A percentile compares a stretch with the other conserved stretches of the same genome.
phyloP scores from a whole-genome alignment of 2,113 vertebrate genomes.

The Edolisoma coerulescens region DNA sequence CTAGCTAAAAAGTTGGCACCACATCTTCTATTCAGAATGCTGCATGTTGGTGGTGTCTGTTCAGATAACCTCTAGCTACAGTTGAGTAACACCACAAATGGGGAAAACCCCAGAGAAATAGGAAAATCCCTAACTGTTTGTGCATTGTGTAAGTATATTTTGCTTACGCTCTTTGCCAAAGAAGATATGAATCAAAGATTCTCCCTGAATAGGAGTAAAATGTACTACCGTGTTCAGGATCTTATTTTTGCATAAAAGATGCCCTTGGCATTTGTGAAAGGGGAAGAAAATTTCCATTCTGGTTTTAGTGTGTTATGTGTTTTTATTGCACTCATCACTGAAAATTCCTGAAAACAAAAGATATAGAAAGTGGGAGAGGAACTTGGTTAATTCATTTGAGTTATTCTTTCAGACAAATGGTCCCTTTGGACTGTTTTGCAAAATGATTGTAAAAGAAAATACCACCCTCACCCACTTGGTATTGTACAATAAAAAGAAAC shows the following conservation, averaged over 20 bases:
- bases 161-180: constrained; percentile 44
- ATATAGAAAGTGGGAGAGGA: constrained; percentile 30
- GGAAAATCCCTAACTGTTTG: constrained; percentile 61
- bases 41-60: constrained; percentile 5
- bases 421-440: background rate
- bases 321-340: constrained; percentile 12
- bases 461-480: background rate
- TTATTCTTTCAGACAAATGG: constrained; percentile 7
- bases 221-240: background rate
- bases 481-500: constrained; percentile 2
- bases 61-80: constrained; percentile 53
- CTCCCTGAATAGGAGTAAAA: background rate
- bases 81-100: constrained; percentile 43
- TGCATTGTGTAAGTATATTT: constrained; percentile 51
- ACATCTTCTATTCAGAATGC: constrained; percentile 36
- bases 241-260: constrained; percentile 33
- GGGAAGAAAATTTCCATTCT: constrained; percentile 45
- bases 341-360: constrained; percentile 62
- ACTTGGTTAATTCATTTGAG: constrained; percentile 18
- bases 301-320: constrained; percentile 10
- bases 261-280: background rate
- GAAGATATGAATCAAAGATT: constrained; percentile 16
- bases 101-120: constrained; percentile 62
- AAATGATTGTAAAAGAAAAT: constrained; percentile 23
- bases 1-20: constrained; percentile 29